phyloP scores from a whole-genome alignment of 2,888 invertebrate species.

The Hirudinaria manillensis region DNA sequence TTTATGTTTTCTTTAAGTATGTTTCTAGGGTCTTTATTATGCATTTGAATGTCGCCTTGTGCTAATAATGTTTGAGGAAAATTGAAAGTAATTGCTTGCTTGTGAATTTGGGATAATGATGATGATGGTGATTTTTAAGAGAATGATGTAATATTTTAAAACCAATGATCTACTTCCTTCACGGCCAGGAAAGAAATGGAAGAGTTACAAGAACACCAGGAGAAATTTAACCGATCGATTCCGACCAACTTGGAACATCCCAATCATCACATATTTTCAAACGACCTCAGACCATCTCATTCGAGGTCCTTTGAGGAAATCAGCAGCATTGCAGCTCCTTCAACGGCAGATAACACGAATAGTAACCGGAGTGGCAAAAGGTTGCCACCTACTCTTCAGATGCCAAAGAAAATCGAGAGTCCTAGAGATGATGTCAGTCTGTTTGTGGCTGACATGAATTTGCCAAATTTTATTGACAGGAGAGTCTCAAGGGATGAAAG shows the following conservation, averaged over 20 bases:
- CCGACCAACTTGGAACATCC: neutral
- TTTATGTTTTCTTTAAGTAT: constrained; percentile 20
- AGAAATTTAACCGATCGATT: neutral
- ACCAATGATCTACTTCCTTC: too few relatives aligned
- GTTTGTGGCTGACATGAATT: constrained; percentile 8
- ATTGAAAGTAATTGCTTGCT: too few relatives aligned
- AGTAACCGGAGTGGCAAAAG: constrained; percentile 6
- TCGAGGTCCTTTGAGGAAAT: constrained; percentile 27
- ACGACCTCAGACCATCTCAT: constrained; percentile 8
- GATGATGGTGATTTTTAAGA: too few relatives aligned
- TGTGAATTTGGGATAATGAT: neutral
- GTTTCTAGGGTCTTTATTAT: neutral
- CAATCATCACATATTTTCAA: neutral
- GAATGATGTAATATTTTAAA: too few relatives aligned
- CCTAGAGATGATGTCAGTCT: constrained; percentile 5
- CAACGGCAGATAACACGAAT: constrained; percentile 25
- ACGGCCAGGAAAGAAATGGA: constrained; percentile 9
- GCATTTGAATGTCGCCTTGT: neutral
- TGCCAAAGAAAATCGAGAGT: neutral
- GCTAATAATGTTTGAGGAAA: too few relatives aligned
- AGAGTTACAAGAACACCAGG: constrained; percentile 12
- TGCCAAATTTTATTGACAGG: neutral
- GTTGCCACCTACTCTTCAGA: neutral
- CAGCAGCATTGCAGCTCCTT: constrained; percentile 10
- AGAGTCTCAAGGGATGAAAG: neutral